These are phyloP conservation scores for Tragelaphus buxtoni DNA, from an alignment of 2,113 vertebrate genomes.

Conservation along the genomic window DNA sequence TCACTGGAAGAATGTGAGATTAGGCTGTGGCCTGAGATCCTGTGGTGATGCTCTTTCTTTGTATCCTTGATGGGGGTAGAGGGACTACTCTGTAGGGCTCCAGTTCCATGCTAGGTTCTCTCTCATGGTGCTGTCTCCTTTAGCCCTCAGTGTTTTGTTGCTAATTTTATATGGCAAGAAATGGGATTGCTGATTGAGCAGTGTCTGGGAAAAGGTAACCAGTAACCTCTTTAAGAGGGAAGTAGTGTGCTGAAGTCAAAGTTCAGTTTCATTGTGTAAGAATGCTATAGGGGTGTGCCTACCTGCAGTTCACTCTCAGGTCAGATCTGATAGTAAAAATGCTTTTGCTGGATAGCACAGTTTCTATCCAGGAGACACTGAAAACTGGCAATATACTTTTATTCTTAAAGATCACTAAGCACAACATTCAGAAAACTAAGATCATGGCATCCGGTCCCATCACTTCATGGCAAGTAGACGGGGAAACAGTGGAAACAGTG, in stretches of 20 bases:
- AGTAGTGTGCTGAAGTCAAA: neutral
- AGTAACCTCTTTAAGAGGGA: neutral
- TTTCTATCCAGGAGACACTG: neutral
- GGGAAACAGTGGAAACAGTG: too few relatives aligned
- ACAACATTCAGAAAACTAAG: too few relatives aligned
- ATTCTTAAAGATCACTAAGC: neutral
- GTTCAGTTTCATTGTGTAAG: slow-evolving; percentile 25
- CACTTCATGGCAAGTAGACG: too few relatives aligned
- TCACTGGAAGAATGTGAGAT: neutral
- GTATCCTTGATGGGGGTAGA: neutral
- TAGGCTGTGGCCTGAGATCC: neutral
- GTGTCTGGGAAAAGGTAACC: neutral
- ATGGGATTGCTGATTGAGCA: neutral
- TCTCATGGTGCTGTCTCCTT: neutral
- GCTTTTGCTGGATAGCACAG: neutral
- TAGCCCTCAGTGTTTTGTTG: neutral
- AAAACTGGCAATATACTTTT: neutral
- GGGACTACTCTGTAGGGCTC: neutral
- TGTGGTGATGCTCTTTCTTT: neutral
- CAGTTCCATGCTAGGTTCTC: neutral
- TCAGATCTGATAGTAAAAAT: neutral
- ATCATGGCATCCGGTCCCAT: too few relatives aligned
- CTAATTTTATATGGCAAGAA: neutral
- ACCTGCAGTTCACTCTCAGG: neutral
- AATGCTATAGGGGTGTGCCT: neutral